Evolutionary conservation across 2,113 vertebrate species (phyloP).

Genomic region (Sturnira hondurensis): DNA sequence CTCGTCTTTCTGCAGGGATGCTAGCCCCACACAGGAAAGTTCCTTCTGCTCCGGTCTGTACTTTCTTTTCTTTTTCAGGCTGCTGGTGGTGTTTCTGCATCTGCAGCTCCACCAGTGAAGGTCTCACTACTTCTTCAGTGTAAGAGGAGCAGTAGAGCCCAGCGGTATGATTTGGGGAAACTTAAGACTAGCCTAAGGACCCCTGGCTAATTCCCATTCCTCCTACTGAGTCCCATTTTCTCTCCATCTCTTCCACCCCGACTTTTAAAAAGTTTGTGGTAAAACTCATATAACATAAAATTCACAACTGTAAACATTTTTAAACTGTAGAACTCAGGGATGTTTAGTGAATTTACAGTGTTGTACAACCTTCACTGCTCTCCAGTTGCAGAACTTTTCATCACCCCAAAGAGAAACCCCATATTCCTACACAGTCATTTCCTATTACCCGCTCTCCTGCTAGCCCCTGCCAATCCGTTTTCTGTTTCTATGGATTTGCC

Average conservation of each 20-base stretch:
- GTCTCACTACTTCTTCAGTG: background rate
- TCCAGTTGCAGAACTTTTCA: background rate
- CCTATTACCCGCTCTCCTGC: fast-evolving
- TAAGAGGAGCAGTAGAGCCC: background rate
- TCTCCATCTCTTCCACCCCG: background rate
- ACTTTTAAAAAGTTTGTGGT: background rate
- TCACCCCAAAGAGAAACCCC: background rate
- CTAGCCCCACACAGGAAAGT: background rate
- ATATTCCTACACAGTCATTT: background rate
- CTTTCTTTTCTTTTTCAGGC: background rate
- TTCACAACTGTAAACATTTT: background rate
- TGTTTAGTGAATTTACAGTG: background rate
- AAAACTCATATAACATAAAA: background rate
- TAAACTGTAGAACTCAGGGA: background rate
- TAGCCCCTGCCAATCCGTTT: background rate
- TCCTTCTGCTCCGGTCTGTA: no score
- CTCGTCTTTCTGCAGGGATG: background rate
- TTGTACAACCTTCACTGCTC: fast-evolving
- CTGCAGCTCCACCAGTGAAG: background rate
- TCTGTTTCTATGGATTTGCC: background rate
- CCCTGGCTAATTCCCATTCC: background rate
- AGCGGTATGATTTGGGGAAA: background rate
- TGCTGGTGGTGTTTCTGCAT: background rate
- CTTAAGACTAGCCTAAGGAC: background rate
- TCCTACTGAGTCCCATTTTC: background rate